Evolutionary conservation across 2,113 vertebrate species (phyloP), one percentile per base, ranked within the genome.

Genomic region (Pedionomus torquatus): DNA sequence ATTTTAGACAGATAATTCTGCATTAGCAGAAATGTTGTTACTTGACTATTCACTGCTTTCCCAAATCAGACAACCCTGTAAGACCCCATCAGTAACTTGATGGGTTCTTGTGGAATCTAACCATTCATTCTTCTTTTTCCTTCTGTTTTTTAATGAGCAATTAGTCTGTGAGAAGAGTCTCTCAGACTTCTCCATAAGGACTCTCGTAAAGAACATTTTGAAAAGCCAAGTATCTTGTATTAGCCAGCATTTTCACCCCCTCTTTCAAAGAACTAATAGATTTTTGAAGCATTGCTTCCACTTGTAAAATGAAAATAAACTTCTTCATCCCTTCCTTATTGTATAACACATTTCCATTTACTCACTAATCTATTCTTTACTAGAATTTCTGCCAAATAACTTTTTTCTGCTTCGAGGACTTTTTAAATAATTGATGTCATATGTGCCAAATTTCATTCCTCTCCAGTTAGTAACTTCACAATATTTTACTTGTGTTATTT

Each of bases 371-470:
- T 63, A 43, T 80, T 88, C 70, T 93, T 83, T 48, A 41, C 31
- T 66, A 83, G 41, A 70, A 88, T 70, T 92, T 93, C 72, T 95
- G 76, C 39, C 58, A 51, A 88, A 93, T 24, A 65, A 74, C 58
- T 65, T 90, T 41, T 49, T 93, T 89, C 41, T 70, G 30, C 37
- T 70, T 89, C 64, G 78, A 74, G 58, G 64, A 83, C 46, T 90
- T 86, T 24, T 83, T 5, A 81, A 79, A 83, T 87, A 93, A 95
- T 58, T 75, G 37, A 66, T 66, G 41, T 70, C 63, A 37, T 60
- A 89, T 76, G 49, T 77, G 76, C 41, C 60, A 86, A 54, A 95
- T 95, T 70, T 92, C 31, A 88, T 86, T 93, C 43, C 44, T 24
- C 70, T 85, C 28, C 71, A 74, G n/a, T 81, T n/a, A 86, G 41